phyloP scores from a whole-genome alignment of 2,113 vertebrate genomes.

The Coryphaenoides rupestris region DNA sequence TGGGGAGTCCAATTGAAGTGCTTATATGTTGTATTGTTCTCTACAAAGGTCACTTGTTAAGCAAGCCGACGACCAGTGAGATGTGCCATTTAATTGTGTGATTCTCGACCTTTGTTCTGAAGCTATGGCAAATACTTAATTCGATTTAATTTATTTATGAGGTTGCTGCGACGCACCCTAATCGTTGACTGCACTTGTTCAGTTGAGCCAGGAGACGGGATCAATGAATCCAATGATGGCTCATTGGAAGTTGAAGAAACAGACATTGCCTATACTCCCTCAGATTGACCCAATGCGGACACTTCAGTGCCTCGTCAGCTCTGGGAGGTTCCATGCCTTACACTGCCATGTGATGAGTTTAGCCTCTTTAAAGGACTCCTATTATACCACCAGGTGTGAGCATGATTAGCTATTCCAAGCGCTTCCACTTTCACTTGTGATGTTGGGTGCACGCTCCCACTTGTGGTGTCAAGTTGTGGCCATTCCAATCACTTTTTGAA shows the following conservation, averaged over 20 bases:
- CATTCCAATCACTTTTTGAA: too few species aligned
- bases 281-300: neutral
- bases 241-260: neutral
- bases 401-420: slow-evolving; percentile 4
- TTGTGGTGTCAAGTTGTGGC: too few species aligned
- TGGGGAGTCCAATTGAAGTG: too few species aligned
- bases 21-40: too few species aligned
- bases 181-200: slow-evolving; percentile 25
- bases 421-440: too few species aligned
- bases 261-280: neutral
- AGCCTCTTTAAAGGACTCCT: too few species aligned
- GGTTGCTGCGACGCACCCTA: slow-evolving; percentile 20
- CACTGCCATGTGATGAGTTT: slow-evolving; percentile 61
- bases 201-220: neutral
- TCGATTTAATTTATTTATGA: slow-evolving; percentile 60
- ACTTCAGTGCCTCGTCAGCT: neutral
- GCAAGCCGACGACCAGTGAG: too few species aligned
- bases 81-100: slow-evolving; percentile 11
- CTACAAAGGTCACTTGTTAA: too few species aligned
- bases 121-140: slow-evolving; percentile 4
- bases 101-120: neutral
- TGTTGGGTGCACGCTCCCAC: too few species aligned
- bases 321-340: slow-evolving; percentile 38
- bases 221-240: neutral
- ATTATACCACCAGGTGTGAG: too few species aligned